Conservation (phyloP, 2,888 invertebrate genomes). For the Tinea pellionella region DNA sequence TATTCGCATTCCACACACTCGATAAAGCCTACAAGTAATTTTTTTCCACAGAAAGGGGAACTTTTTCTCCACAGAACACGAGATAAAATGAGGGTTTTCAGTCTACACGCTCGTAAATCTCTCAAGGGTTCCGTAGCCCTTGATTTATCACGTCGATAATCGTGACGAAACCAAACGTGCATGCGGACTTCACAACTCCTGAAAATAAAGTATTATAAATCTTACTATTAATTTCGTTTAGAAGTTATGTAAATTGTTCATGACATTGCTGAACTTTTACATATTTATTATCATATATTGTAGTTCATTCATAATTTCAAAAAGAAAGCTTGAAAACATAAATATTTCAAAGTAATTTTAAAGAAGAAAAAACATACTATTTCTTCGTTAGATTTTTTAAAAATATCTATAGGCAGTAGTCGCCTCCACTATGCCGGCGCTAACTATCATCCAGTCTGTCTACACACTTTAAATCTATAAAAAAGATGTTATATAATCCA, state of each 20-base stretch:
- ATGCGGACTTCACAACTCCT: background rate
- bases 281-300: too few relatives aligned
- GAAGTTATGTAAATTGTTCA: background rate
- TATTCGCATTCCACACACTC: background rate
- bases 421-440: too few relatives aligned
- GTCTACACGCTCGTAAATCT: background rate
- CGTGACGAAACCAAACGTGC: slow-evolving; percentile 6
- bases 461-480: too few relatives aligned
- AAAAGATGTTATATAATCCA: too few relatives aligned
- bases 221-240: background rate
- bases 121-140: background rate
- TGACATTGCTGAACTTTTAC: background rate
- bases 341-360: too few relatives aligned
- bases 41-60: background rate
- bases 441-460: too few relatives aligned
- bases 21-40: slow-evolving; percentile 2
- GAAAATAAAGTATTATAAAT: background rate
- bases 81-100: slow-evolving; percentile 9
- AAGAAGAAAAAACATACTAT: too few relatives aligned
- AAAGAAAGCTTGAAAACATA: too few relatives aligned
- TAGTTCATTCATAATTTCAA: too few relatives aligned
- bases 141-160: slow-evolving; percentile 6
- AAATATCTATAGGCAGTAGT: too few relatives aligned
- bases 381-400: too few relatives aligned
- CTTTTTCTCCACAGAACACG: background rate